A percentile compares a stretch with the other conserved stretches of the same genome.
Evolutionary conservation across 2,113 vertebrate genomes (phyloP).

Genomic region (Dasyurus viverrinus): DNA sequence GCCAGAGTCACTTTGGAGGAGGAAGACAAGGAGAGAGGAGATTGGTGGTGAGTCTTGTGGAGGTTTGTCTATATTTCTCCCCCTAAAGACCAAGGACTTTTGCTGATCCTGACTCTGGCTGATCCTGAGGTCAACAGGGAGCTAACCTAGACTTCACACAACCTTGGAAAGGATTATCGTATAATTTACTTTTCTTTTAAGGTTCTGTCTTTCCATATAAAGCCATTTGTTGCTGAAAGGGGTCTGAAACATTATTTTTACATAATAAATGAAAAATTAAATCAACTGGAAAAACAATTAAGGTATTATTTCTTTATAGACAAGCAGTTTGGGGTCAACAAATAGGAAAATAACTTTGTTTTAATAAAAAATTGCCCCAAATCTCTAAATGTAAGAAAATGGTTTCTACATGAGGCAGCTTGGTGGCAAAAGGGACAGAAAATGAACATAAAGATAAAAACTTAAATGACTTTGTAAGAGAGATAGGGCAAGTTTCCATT

Average conservation of each 20-base stretch:
- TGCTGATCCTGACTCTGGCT: no score
- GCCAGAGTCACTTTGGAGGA: no score
- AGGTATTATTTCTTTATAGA: background rate
- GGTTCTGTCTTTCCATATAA: background rate
- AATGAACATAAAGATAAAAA: background rate
- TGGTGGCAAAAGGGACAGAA: background rate
- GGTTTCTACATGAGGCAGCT: background rate
- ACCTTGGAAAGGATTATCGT: background rate
- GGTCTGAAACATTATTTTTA: background rate
- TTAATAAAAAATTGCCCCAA: background rate
- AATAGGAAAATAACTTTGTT: background rate
- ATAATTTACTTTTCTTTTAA: background rate
- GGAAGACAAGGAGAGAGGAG: no score
- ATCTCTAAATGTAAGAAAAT: background rate
- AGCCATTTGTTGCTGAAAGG: background rate
- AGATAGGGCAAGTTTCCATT: background rate
- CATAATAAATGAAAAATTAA: background rate
- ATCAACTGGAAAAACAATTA: background rate
- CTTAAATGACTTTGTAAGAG: background rate
- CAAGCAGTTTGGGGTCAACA: background rate
- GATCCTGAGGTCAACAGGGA: no score
- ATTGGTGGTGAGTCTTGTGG: no score
- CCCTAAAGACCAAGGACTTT: no score
- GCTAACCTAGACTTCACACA: no score
- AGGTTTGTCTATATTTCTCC: no score